phyloP scores from a whole-genome alignment of 2,888 invertebrate genomes.

The Zaprionus obscuricornis region DNA sequence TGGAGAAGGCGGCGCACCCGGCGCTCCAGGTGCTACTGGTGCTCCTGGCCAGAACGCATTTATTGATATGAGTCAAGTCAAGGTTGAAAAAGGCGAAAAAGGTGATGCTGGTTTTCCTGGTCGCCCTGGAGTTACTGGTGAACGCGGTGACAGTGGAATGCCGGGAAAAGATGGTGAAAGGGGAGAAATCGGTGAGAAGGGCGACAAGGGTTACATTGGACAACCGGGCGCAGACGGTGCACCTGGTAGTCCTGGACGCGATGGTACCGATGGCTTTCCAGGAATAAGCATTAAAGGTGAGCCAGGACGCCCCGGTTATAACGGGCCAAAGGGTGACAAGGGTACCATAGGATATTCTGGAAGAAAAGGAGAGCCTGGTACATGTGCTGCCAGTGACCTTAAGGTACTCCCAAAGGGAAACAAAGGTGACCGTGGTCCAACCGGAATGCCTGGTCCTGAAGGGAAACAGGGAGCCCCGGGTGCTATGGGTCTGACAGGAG shows the following conservation, averaged over 20 bases:
- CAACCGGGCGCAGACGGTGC: constrained; percentile 88
- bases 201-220: constrained; percentile 88
- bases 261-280: constrained; percentile 88
- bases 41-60: constrained; percentile 86
- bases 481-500: constrained; percentile 86
- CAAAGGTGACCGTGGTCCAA: constrained; percentile 87
- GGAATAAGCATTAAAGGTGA: constrained; percentile 91
- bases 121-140: constrained; percentile 87
- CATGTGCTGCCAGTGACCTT: constrained; percentile 85
- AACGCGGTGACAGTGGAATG: constrained; percentile 87
- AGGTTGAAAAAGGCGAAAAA: constrained; percentile 86
- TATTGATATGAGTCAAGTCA: constrained; percentile 84
- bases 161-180: constrained; percentile 88
- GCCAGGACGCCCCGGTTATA: constrained; percentile 86
- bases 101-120: constrained; percentile 88
- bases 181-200: constrained; percentile 88
- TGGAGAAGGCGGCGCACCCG: constrained; percentile 84
- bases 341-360: constrained; percentile 83
- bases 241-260: constrained; percentile 87
- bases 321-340: constrained; percentile 85
- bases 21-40: constrained; percentile 87
- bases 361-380: constrained; percentile 87
- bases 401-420: constrained; percentile 84
- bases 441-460: constrained; percentile 85
- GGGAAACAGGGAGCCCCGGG: too few species aligned